Percentiles rank a stretch among this genome's conserved stretches.
Conservation (phyloP, 2,113 vertebrate species). For the cattle (Bos taurus) region ARS-UCD2.0 NC_037340.1:59636001-59636500, state of each 20-base stretch:
- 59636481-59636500: background rate
- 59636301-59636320: background rate
- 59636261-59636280: background rate
- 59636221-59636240: background rate
- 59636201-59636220: background rate
- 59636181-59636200: background rate
- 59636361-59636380: background rate
- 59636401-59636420: background rate
- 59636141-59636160: background rate
- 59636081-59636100: background rate
- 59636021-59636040: background rate
- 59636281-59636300: background rate
- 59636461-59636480: background rate
- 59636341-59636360: background rate
- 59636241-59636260: background rate
- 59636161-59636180: background rate
- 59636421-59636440: background rate
- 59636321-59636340: background rate
- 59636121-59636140: background rate
- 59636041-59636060: background rate
- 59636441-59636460: background rate
- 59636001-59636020: accelerated
- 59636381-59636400: background rate
- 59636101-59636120: background rate
- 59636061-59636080: background rate